Base-by-base conservation (phyloP, 2,113 vertebrate genomes). In the Bubalus kerabau region DNA sequence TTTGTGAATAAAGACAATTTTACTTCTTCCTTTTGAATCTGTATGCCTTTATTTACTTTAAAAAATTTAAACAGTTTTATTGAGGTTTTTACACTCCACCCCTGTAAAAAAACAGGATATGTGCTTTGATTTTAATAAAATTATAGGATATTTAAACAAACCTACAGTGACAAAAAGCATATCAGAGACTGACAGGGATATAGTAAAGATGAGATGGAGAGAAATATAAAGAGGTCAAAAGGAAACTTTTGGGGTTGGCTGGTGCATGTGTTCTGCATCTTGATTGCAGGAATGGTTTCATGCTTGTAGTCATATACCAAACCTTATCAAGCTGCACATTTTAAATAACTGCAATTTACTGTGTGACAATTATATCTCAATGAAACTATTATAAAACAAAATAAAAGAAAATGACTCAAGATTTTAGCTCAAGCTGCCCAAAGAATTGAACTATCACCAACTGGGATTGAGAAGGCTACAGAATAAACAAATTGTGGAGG, bases 321-420 rank as follows among this genome's bases (percentile, higher is more conserved):
- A 89, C 57, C 24, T 50, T 74, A 92, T 9, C 76, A 88, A 90
- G 60, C 16, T 30, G 21, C 74, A 94, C 4, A 48, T 24, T 82
- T 64, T 87, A 95, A 88, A 46, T 81, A 4, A 96, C 16, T 86
- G 56, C 7, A 91, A 71, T 84, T 93, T 64, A 93, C 10, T 85
- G 43, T 16, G 92, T 90, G 80, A 92, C 1, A 83, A 32, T 57
- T 67, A 94, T 10, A 94, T 2, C 46, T 92, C 40, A 94, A 86
- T 88, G 32, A 93, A 91, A 59, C 28, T 52, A 92, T 30, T 91
- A 90, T 30, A 90, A 92, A 84, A 95, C 90, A 90, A 96, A 97
- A 59, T 21, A 90, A 97, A 91, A 94, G 84, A 36, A 81, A 57
- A 82, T 40, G 19, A 64, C 8, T 86, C 46, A 88, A 54, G 50